phyloP scores from a whole-genome alignment of 2,888 invertebrate genomes.

The Apomyelois bistriatella region DNA sequence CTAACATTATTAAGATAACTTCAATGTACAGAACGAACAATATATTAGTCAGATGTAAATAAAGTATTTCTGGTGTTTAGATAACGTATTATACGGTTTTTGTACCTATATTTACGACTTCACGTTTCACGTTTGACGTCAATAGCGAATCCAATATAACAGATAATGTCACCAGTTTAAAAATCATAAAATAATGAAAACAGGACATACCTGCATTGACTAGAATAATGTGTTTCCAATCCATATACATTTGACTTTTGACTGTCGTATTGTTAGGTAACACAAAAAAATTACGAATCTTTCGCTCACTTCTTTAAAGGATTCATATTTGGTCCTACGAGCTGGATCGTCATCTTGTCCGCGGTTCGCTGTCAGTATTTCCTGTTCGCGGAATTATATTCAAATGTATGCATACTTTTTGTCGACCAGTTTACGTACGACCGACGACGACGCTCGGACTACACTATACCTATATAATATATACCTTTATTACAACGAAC shows the following conservation, averaged over 20 bases:
- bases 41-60: conserved; percentile 18
- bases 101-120: conserved; percentile 23
- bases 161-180: conserved; percentile 13
- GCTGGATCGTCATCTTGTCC: conserved; percentile 41
- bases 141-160: conserved; percentile 19
- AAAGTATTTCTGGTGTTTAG: conserved; percentile 22
- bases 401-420: conserved; percentile 75
- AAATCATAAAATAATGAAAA: conserved; percentile 13
- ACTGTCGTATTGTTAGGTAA: no score
- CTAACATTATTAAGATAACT: background rate
- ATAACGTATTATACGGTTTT: conserved; percentile 24
- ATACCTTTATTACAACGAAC: background rate
- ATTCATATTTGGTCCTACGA: conserved; percentile 27
- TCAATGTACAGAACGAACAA: conserved; percentile 4
- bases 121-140: conserved; percentile 32
- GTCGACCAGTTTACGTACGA: conserved; percentile 56
- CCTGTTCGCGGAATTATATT: conserved; percentile 72
- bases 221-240: background rate
- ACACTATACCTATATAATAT: conserved; percentile 14
- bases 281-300: no score
- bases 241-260: background rate
- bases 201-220: background rate
- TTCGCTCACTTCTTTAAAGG: no score
- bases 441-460: conserved; percentile 21
- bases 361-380: conserved; percentile 57